Base-by-base conservation (phyloP, 2,797 vertebrate species). In the Typhlichthys subterraneus region DNA sequence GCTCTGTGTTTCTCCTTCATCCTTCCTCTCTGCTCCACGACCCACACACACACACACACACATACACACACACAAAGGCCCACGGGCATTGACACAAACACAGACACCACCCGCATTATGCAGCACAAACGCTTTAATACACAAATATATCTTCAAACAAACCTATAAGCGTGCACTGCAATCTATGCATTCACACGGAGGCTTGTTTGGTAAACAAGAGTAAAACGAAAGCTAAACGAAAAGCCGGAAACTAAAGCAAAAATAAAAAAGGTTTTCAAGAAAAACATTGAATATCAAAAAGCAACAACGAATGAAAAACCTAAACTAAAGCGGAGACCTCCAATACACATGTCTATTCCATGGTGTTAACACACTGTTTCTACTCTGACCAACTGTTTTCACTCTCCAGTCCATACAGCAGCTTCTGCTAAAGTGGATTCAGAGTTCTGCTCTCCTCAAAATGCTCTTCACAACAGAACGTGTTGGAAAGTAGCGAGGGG, bases 331-430 rank as follows among this genome's bases (percentile, higher is more conserved):
- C 7, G 5, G 33, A 6, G 19, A 23, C 19, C 7, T 33, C 5
- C 7, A 5, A 38, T 7, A 56, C n/a, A 10, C 17, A 49, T 1
- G 7, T 48, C 17, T 31, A 46, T 17, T 15, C 58, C 19, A 50
- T 48, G 61, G 82, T 78, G 69, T 63, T 81, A 54, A 57, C 56
- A 23, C 12, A 53, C 7, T 63, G 72, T 66, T 76, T 61, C 50
- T 31, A 42, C 23, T 62, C 53, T 80, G 52, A 45, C 31, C n/a
- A 29, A 12, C 1, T 4, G 46, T 19, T 67, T 67, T 68, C 7
- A 85, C 65, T 76, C 68, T 5, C 3, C 47, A 53, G 31, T 50
- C 45, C 13, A 52, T 3, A 23, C 19, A 23, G 19, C 65, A 57
- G 45, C 53, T 57, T 45, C n/a, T 54, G 57, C 45, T 29, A 12